Percentiles rank a stretch among this genome's conserved stretches.
Evolutionary conservation across 2,113 vertebrate genomes (phyloP).

Genomic region (Cathartes aura): DNA sequence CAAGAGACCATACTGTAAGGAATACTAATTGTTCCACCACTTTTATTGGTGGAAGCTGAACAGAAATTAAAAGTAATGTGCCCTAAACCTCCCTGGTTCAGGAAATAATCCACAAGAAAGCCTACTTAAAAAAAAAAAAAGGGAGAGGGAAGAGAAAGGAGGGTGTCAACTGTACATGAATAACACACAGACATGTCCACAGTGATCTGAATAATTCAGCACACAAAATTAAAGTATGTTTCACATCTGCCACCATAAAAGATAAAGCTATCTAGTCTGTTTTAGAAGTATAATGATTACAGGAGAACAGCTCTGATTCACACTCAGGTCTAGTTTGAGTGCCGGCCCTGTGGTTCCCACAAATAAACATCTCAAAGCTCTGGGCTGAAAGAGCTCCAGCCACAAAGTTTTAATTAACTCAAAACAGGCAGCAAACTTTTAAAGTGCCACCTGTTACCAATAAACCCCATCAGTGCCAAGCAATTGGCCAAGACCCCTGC

Average conservation of each 20-base stretch:
- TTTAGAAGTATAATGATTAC: slow-evolving; percentile 31
- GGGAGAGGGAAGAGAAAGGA: not conserved
- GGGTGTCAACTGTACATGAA: not conserved
- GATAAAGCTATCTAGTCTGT: slow-evolving; percentile 1
- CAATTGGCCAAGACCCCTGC: not conserved
- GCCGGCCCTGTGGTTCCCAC: not conserved
- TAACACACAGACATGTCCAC: not conserved
- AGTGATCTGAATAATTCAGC: slow-evolving; percentile 49
- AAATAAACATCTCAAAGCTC: not conserved
- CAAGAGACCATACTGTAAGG: not conserved
- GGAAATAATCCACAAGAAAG: not conserved
- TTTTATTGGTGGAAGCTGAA: not conserved
- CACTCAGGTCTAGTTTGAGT: not conserved
- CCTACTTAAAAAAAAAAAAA: not conserved
- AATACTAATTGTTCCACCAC: not conserved
- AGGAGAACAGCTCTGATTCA: slow-evolving; percentile 6
- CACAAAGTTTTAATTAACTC: slow-evolving; percentile 1
- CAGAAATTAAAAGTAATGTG: not conserved
- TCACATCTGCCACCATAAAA: slow-evolving; percentile 41
- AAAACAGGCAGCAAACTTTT: not conserved
- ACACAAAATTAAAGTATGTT: slow-evolving; percentile 40
- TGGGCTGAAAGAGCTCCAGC: not conserved
- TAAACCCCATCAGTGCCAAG: not conserved
- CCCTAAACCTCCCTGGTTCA: not conserved
- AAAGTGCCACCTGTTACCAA: not conserved